Percentiles rank a stretch among this genome's conserved stretches.
Conservation (phyloP, 2,113 vertebrate species). For the Suricata suricatta region DNA sequence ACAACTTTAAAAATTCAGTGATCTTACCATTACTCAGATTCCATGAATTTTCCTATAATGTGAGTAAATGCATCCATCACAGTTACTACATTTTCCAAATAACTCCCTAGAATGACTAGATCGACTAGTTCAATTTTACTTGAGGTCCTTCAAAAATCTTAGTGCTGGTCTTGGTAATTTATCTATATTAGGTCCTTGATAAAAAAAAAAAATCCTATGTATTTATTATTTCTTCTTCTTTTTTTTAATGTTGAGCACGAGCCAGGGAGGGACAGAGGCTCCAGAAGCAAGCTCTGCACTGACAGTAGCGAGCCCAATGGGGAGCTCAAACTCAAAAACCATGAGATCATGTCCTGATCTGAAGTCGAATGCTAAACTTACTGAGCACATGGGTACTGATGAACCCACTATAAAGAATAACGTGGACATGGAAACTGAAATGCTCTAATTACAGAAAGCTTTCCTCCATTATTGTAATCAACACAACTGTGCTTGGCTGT, state of each 20-base stretch:
- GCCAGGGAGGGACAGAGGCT: no score
- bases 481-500: not conserved
- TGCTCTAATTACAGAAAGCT: not conserved
- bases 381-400: not conserved
- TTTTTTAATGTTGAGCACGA: no score
- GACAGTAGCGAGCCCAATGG: no score
- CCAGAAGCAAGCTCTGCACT: no score
- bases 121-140: not conserved
- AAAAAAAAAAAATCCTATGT: not conserved
- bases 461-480: not conserved
- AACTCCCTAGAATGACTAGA: not conserved
- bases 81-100: slow-evolving; percentile 3
- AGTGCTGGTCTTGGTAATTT: slow-evolving; percentile 10
- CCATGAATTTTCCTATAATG: not conserved
- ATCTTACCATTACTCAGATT: slow-evolving; percentile 33
- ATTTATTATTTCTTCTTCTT: slow-evolving; percentile 22
- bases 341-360: no score
- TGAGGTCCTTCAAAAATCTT: slow-evolving; percentile 3
- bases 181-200: not conserved
- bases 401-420: slow-evolving; percentile 9
- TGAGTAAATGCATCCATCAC: not conserved
- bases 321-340: no score
- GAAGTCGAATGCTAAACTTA: no score
- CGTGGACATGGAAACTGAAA: not conserved
- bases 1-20: slow-evolving; percentile 15